A percentile compares a stretch with the other conserved stretches of the same genome.
Evolutionary conservation across 2,797 vertebrate genomes (phyloP).

Genomic region (Poeciliopsis infans): DNA sequence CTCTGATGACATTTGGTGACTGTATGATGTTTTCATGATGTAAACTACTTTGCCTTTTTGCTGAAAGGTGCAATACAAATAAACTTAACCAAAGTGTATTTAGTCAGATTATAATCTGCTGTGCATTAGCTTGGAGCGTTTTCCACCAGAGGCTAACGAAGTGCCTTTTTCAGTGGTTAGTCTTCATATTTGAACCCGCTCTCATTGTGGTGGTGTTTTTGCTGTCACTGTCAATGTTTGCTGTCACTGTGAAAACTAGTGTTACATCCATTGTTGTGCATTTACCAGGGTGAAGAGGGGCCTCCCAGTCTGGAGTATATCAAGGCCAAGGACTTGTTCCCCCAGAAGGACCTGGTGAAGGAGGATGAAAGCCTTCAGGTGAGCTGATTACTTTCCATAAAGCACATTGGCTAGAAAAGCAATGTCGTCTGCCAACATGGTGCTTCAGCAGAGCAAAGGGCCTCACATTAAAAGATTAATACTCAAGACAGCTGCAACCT

Average conservation of each 20-base stretch:
- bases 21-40: too few relatives aligned
- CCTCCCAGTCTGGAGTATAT: conserved; percentile 99
- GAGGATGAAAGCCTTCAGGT: conserved; percentile 98
- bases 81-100: conserved; percentile 26
- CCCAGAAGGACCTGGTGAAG: conserved; percentile 96
- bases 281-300: conserved; percentile 94
- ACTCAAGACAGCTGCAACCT: neutral
- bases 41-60: too few relatives aligned
- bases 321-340: conserved; percentile 99
- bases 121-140: conserved; percentile 26
- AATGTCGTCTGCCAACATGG: neutral
- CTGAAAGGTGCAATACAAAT: too few relatives aligned
- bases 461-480: neutral
- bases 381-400: conserved; percentile 18
- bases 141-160: conserved; percentile 16
- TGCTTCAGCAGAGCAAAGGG: neutral
- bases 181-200: neutral
- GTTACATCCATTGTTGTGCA: conserved; percentile 19
- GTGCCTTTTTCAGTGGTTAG: neutral
- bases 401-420: neutral
- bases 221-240: neutral
- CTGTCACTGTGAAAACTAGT: neutral
- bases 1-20: too few relatives aligned
- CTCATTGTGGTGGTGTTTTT: neutral
- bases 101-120: conserved; percentile 73